These are phyloP conservation scores for Myopa tessellatipennis DNA, from an alignment of 2,888 invertebrate species.

Conservation along the genomic window DNA sequence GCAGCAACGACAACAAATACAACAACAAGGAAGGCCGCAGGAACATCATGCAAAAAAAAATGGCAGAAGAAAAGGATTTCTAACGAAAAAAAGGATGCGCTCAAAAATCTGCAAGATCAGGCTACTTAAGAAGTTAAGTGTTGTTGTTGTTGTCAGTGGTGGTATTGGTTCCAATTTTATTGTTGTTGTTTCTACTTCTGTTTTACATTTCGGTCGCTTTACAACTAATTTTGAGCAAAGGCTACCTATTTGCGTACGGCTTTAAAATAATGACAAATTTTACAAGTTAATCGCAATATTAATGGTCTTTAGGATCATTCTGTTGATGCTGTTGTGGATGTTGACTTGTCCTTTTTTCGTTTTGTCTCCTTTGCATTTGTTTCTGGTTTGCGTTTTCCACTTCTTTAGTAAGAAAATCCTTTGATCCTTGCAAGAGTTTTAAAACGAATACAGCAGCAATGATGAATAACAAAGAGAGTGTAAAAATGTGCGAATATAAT, in stretches of 20 bases:
- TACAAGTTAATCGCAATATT: conserved; percentile 56
- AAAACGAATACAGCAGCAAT: no score
- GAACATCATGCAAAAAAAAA: background rate
- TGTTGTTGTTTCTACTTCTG: background rate
- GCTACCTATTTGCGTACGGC: conserved; percentile 41
- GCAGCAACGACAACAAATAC: background rate
- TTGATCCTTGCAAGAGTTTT: no score
- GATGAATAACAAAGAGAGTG: no score
- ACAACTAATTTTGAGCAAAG: background rate
- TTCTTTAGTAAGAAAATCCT: no score
- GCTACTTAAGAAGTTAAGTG: conserved; percentile 17
- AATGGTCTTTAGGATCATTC: conserved; percentile 52
- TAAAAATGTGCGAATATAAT: no score
- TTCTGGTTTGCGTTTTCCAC: no score
- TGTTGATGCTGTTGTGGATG: background rate
- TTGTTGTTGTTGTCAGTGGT: background rate
- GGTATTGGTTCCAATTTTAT: no score
- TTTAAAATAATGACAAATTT: conserved; percentile 33
- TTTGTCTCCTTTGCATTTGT: background rate
- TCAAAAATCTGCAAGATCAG: background rate
- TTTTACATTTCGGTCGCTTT: background rate
- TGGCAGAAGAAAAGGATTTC: background rate
- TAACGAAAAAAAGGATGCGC: conserved; percentile 21
- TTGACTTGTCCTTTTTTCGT: background rate
- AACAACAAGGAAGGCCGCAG: background rate